Base-by-base conservation (phyloP, 1,140 invertebrate species). In the Capitella teleta region DNA sequence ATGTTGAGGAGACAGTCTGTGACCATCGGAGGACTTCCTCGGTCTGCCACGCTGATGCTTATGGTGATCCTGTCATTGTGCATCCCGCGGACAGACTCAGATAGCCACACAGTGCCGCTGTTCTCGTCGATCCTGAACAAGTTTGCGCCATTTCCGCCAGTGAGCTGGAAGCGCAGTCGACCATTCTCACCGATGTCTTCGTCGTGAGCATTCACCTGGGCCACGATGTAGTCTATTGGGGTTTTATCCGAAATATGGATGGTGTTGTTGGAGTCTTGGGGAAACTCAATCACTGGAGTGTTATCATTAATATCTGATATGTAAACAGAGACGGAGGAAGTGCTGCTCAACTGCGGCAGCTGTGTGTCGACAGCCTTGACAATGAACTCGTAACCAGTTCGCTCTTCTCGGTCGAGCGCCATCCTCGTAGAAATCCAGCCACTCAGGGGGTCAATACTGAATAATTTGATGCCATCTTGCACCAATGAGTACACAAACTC, bases 121-220 rank as follows among this genome's bases (percentile, higher is more conserved):
- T 73, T 72, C 19, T 19, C 1, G 38, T 59, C 53, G 45, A 94
- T 80, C 32, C 72, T 70, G 64, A 93, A 93, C 36, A 77, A 76
- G 5, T 78, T 79, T 10, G 80, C 78, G 28, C 83, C 80, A 66
- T 90, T 87, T 0, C 86, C 86, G n/a, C 76, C 77, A 10, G 79
- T 73, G 3, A 92, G 71, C 1, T 80, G 81, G 62, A 91, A 94
- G 61, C 18, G 80, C 6, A 98, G 76, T 1, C 80, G 79, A 0
- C 89, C 87, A 74, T 97, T 98, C 41, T 82, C 79, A 0, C 87
- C 91, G 58, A 86, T 83, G 67, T 98, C 94, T 16, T 76, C 74
- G 70, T 98, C 94, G 5, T 75, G 78, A 0, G 94, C 94, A 16
- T 12, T 41, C 19, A 53, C 30, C 1, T 2, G 23, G 1, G 47